Percentiles rank a stretch among this genome's conserved stretches.
These are phyloP conservation scores for Pocillopora verrucosa DNA, from an alignment of 64 coral and sea anemone genomes.

Conservation along the genomic window DNA sequence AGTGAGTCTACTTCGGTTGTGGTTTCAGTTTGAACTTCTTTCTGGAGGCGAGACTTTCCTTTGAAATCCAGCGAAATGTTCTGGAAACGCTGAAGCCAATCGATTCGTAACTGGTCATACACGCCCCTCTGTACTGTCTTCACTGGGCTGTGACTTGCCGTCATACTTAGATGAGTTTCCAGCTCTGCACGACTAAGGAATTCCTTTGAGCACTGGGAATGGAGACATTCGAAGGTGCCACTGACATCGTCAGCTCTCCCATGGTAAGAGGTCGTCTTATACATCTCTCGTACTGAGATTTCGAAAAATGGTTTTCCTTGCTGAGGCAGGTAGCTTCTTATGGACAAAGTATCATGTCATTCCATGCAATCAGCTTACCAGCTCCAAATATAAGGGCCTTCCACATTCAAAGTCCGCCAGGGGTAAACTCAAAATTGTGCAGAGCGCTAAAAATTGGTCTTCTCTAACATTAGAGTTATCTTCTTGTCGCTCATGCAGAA, in stretches of 20 bases:
- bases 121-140: no score
- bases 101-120: no score
- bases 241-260: constrained; percentile 1
- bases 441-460: constrained; percentile 30
- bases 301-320: neutral
- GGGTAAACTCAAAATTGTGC: neutral
- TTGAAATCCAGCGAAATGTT: no score
- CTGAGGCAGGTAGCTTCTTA: constrained; percentile 21
- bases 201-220: constrained; percentile 40
- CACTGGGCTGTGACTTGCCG: no score
- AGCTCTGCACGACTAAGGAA: neutral
- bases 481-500: no score
- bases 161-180: no score
- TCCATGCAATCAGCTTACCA: constrained; percentile 1
- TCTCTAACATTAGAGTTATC: constrained; percentile 24
- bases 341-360: constrained; percentile 26
- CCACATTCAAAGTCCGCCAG: constrained; percentile 25
- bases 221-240: constrained; percentile 22
- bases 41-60: no score
- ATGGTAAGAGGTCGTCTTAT: neutral
- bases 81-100: no score
- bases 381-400: constrained; percentile 17
- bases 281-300: no score
- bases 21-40: no score
- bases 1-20: no score